Evolutionary conservation across 2,888 invertebrate species (phyloP), one percentile per base, ranked within the genome.

Genomic region (Hydriomena furcata): DNA sequence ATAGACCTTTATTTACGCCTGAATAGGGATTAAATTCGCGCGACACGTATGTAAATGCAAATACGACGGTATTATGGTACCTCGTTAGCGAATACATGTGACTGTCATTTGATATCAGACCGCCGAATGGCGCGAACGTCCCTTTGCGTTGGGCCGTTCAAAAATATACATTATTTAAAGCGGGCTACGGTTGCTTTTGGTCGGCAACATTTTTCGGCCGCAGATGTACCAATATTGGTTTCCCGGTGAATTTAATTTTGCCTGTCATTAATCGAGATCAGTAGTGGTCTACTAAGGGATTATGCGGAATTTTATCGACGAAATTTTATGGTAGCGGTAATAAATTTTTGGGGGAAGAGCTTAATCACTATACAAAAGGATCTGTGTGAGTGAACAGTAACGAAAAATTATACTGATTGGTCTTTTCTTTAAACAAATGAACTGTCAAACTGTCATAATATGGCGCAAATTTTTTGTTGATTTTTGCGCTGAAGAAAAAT

Each of bases 201-300:
- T 58, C 58, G 61, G 55, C 49, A 55, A 54, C 59, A 60, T 62
- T 58, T 67, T 63, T 58, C 34, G 60, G 67, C 65, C 71, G 60
- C 75, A 76, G 73, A 79, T 82, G 79, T 77, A 76, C 71, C 79
- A 77, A 75, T 84, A 80, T 80, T 75, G 78, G 74, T 77, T 76
- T 73, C 65, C 70, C 66, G 66, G 75, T 76, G 81, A 84, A 82
- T 85, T 86, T 82, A 84, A 87, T 86, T 87, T 80, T 73, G 79
- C 73, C 73, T 77, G 74, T 80, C 84, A 84, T 87, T 86, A 84
- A 87, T 84, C 79, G 82, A 74, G 73, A 76, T 80, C 78, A 73
- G 74, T 66, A 70, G 69, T 76, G 74, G 78, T 75, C 65, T 67
- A 71, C 72, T 70, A 68, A 63, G 75, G 85, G 83, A 83, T 87